Percentiles rank a stretch among this genome's conserved stretches.
Evolutionary conservation across 2,797 vertebrate species (phyloP).

Genomic region (Echiichthys vipera): DNA sequence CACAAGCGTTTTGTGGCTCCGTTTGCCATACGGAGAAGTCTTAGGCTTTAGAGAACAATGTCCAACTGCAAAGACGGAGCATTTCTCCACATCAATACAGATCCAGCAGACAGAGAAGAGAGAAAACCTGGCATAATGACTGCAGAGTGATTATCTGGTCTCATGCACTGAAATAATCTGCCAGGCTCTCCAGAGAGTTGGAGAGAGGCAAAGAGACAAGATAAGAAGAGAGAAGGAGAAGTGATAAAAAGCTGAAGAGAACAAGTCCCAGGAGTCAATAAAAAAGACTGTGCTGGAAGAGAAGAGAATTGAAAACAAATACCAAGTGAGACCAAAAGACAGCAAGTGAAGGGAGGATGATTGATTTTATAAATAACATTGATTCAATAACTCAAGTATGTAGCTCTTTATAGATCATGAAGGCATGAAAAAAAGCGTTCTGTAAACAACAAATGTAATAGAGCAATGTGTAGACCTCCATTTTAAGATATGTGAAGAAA

Average conservation of each 20-base stretch:
- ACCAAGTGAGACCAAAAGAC: constrained; percentile 45
- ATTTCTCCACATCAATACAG: constrained; percentile 64
- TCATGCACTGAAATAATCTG: constrained; percentile 77
- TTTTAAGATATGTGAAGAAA: constrained; percentile 4
- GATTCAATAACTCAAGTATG: constrained; percentile 62
- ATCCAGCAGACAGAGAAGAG: constrained; percentile 39
- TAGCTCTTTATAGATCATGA: constrained; percentile 35
- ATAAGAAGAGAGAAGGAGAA: constrained; percentile 67
- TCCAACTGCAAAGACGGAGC: constrained; percentile 33
- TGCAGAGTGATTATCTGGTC: constrained; percentile 78
- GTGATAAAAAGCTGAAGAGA: constrained; percentile 71
- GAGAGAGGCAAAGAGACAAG: constrained; percentile 70
- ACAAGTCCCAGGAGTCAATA: constrained; percentile 67
- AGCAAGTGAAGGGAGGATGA: constrained; percentile 51
- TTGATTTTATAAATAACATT: constrained; percentile 69
- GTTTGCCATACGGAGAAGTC: constrained; percentile 25
- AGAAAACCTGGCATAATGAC: constrained; percentile 67
- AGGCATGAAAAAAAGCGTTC: constrained; percentile 2
- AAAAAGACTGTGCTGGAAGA: constrained; percentile 47
- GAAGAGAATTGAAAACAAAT: constrained; percentile 59
- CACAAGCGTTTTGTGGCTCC: constrained; percentile 4
- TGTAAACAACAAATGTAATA: constrained; percentile 37
- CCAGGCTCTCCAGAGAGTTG: constrained; percentile 68
- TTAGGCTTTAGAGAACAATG: constrained; percentile 37
- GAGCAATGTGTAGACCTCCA: constrained; percentile 1